Conservation (phyloP, 1,140 invertebrate species). For the Plutomurus gul region DNA sequence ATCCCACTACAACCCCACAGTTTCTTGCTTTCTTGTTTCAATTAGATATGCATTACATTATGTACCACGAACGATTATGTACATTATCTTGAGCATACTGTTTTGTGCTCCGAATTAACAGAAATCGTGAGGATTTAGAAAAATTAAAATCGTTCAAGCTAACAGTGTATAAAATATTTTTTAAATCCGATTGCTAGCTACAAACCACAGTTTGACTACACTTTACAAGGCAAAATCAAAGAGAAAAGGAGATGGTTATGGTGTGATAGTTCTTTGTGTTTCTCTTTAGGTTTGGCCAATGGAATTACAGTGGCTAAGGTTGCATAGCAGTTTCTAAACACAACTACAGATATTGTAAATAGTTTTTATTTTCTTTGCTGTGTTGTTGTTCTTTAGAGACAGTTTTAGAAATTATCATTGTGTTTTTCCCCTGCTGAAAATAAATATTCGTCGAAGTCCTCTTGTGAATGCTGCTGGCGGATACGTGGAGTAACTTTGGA, state of each 20-base stretch:
- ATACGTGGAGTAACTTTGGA: too few relatives aligned
- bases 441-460: too few relatives aligned
- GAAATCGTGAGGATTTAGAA: neutral
- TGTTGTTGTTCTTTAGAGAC: too few relatives aligned
- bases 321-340: too few relatives aligned
- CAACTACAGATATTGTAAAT: too few relatives aligned
- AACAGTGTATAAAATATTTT: neutral
- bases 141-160: neutral
- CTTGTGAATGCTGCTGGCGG: too few relatives aligned
- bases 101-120: neutral
- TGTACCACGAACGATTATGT: neutral
- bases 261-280: neutral
- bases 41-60: slow-evolving; percentile 9
- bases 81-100: neutral
- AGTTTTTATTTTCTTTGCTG: too few relatives aligned
- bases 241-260: neutral
- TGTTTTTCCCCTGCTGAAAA: too few relatives aligned
- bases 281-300: neutral
- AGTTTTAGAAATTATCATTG: too few relatives aligned
- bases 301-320: neutral
- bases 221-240: neutral
- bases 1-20: neutral
- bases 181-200: neutral
- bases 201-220: neutral
- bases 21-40: slow-evolving; percentile 16